A percentile compares a stretch with the other conserved stretches of the same genome.
Evolutionary conservation across 1,140 invertebrate genomes (phyloP).

Genomic region (Rhopalosiphum padi): DNA sequence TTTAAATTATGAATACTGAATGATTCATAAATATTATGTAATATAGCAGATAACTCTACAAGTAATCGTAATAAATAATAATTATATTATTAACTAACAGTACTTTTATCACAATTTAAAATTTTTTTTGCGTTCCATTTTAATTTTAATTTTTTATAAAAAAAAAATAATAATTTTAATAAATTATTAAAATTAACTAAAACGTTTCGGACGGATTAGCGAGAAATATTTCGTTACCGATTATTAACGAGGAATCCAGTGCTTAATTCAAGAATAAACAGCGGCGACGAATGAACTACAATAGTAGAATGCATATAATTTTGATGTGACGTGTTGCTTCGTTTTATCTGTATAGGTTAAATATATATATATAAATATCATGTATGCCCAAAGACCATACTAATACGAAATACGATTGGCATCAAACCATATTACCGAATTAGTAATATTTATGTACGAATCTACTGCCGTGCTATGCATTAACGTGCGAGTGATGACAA

Average conservation of each 20-base stretch:
- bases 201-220: not conserved
- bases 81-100: not conserved
- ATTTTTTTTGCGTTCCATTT: not conserved
- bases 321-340: not conserved
- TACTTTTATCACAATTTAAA: not conserved
- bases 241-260: not conserved
- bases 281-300: not conserved
- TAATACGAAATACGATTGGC: not conserved
- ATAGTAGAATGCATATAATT: not conserved
- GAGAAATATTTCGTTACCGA: not conserved
- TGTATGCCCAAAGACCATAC: too few species aligned
- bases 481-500: not conserved
- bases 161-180: not conserved
- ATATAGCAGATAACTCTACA: not conserved
- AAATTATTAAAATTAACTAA: not conserved
- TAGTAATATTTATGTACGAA: not conserved
- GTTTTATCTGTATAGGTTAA: not conserved
- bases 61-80: not conserved
- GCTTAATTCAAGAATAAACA: not conserved
- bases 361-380: too few species aligned
- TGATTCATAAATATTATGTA: not conserved
- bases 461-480: not conserved
- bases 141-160: not conserved
- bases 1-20: not conserved
- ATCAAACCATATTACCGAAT: not conserved